Evolutionary conservation across 2,113 vertebrate genomes (phyloP), one percentile per base, ranked within the genome.

Genomic region (Coryphaenoides rupestris): DNA sequence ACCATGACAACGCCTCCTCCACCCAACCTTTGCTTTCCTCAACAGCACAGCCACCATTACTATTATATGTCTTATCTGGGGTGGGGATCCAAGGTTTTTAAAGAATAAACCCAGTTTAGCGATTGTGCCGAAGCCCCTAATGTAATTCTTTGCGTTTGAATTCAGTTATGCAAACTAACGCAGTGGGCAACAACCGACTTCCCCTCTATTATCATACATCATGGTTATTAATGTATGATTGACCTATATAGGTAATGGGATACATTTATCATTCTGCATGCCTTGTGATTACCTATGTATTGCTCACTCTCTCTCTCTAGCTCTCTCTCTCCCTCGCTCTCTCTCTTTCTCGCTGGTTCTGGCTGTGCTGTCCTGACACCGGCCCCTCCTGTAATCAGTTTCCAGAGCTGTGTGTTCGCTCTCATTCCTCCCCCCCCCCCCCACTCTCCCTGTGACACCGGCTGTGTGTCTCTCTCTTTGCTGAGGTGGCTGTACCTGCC

Each of bases 401-500:
- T 75, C 22, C 60, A 71, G 69, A 61, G 54, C 58, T 57, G 10
- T 12, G 9, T 24, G 16, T 46, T 67, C 53, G 49, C 62, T 70
- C 63, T 16, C 60, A 12, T 23, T 58, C 47, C 49, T 40, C 23
- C 50, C 19, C 55, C 19, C 61, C 22, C 55, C 74, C 73, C 23
- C 50, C 19, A 55, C 19, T 63, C 22, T 52, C 74, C 73, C 74
- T 47, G 66, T 63, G 65, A 74, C 77, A 74, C 65, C 72, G 76
- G 28, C 70, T 69, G 68, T 69, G 68, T 73, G 75, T 75, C 71
- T 84, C 80, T 80, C 60, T 79, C 81, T 85, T 82, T 91, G 87
- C 89, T 91, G 87, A 89, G 85, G 84, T 88, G 74, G 87, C 87
- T 86, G 72, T 90, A 90, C 87, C 89, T 86, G 77, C 84, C 70